These are phyloP conservation scores for Rhodophaea formosa DNA, from an alignment of 2,888 invertebrate species.

Conservation along the genomic window DNA sequence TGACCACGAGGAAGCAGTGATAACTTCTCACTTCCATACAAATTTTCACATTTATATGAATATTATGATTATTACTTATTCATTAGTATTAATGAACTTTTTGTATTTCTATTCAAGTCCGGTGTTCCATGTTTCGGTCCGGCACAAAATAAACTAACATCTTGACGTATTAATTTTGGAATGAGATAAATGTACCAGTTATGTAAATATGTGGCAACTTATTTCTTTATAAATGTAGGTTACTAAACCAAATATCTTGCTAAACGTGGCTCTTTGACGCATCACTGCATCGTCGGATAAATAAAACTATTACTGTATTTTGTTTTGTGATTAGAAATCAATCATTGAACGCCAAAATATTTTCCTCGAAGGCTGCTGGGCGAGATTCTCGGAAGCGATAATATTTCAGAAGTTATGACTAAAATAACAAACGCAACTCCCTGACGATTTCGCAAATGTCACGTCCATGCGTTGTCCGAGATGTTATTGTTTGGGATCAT, in stretches of 20 bases:
- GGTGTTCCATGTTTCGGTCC: too few species aligned
- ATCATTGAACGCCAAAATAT: not conserved
- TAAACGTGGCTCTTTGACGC: not conserved
- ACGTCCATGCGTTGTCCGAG: slow-evolving; percentile 37
- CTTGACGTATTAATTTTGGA: too few species aligned
- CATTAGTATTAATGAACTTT: too few species aligned
- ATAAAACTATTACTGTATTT: not conserved
- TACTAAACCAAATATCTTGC: not conserved
- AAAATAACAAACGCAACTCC: slow-evolving; percentile 57
- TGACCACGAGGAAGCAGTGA: too few species aligned
- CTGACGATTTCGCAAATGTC: slow-evolving; percentile 30
- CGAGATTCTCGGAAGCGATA: slow-evolving; percentile 38
- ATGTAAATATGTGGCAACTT: too few species aligned
- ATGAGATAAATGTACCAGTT: too few species aligned
- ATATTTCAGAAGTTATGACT: slow-evolving; percentile 43
- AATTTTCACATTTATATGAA: too few species aligned
- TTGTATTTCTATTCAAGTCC: too few species aligned
- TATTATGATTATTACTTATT: too few species aligned
- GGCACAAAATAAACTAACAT: too few species aligned
- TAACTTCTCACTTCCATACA: too few species aligned
- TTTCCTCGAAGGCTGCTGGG: slow-evolving; percentile 32
- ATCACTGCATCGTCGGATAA: not conserved
- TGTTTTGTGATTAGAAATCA: not conserved
- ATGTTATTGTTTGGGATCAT: slow-evolving; percentile 55
- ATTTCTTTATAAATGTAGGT: too few species aligned